Percentiles rank a stretch among this genome's conserved stretches.
phyloP scores from a whole-genome alignment of 2,113 vertebrate species.

The Sylvia atricapilla region DNA sequence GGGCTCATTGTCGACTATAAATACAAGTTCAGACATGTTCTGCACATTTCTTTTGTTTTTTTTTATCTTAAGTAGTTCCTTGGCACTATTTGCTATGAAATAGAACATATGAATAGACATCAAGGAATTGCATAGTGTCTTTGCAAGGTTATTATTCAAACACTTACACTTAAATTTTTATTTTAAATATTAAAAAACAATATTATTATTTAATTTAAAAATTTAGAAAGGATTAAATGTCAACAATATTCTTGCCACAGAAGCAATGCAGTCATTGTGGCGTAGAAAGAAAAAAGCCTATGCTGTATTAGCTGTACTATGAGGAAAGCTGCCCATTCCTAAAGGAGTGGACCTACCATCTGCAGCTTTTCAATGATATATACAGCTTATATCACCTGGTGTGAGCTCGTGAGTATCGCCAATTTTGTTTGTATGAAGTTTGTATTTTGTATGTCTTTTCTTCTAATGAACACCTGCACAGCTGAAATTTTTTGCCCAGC shows the following conservation, averaged over 20 bases:
- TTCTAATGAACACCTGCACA: background rate
- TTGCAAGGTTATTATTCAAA: background rate
- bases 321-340: background rate
- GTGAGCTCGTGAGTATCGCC: background rate
- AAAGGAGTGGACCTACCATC: background rate
- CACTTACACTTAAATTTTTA: background rate
- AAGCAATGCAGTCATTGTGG: background rate
- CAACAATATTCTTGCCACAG: background rate
- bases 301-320: background rate
- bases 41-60: background rate
- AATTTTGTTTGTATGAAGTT: background rate
- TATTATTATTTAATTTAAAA: background rate
- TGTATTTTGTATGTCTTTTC: background rate
- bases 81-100: background rate
- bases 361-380: background rate
- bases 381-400: background rate
- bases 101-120: background rate
- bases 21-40: background rate
- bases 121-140: background rate
- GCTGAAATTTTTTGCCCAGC: background rate
- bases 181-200: background rate
- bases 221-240: background rate
- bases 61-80: background rate
- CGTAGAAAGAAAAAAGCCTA: background rate
- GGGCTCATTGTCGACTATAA: background rate